Conservation (phyloP, 2,888 invertebrate species). For the Dascillus cervinus region DNA sequence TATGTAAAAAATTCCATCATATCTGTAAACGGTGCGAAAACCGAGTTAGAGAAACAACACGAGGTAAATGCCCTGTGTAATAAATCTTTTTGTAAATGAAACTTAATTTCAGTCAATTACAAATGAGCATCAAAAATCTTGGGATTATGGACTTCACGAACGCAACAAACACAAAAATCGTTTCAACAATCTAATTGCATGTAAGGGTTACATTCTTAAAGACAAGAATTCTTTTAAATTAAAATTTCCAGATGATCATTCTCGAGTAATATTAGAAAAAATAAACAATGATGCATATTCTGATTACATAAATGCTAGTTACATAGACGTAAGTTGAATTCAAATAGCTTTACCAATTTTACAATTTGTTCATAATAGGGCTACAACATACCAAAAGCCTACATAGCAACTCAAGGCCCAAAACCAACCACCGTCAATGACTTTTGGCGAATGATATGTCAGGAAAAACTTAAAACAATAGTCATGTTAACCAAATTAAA, state of each 20-base stretch:
- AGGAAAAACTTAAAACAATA: slow-evolving; percentile 42
- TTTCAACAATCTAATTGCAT: too few species aligned
- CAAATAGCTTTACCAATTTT: not conserved
- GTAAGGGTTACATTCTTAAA: too few species aligned
- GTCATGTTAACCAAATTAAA: slow-evolving; percentile 45
- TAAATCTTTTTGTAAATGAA: too few species aligned
- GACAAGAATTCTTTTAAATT: too few species aligned
- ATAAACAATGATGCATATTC: slow-evolving; percentile 37
- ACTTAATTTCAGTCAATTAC: too few species aligned
- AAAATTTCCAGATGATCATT: slow-evolving; percentile 45
- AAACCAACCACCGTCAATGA: slow-evolving; percentile 31
- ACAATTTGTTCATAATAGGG: slow-evolving; percentile 19
- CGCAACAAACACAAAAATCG: too few species aligned
- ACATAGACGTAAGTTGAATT: slow-evolving; percentile 37
- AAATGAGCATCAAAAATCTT: too few species aligned
- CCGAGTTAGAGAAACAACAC: too few species aligned
- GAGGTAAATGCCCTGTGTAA: too few species aligned
- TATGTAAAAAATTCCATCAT: too few species aligned
- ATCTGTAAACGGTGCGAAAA: too few species aligned
- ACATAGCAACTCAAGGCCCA: slow-evolving; percentile 38
- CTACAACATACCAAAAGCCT: slow-evolving; percentile 28
- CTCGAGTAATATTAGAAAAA: slow-evolving; percentile 41
- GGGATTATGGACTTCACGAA: too few species aligned
- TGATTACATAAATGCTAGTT: slow-evolving; percentile 49
- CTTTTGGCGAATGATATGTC: slow-evolving; percentile 42